Base-by-base conservation (phyloP, 2,797 vertebrate species). In the Selene dorsalis region DNA sequence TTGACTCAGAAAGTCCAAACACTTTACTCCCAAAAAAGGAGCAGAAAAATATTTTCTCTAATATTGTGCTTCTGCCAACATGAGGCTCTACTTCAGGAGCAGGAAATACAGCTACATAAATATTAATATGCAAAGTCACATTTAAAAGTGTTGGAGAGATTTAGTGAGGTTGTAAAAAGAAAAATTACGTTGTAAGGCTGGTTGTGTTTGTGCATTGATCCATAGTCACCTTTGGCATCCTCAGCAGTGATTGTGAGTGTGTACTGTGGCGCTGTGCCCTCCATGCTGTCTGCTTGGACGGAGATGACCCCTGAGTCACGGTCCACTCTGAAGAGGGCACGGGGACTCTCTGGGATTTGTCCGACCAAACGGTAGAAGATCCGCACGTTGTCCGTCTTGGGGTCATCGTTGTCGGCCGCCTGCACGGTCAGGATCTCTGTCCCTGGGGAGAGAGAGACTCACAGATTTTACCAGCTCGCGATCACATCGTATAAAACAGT, bases 381-480 rank as follows among this genome's bases (percentile, higher is more conserved):
- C 11, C 95, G 80, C 38, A 96, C 94, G 14, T 96, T 96, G 57
- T 94, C 95, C 3, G 94, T 95, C 41, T 93, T 94, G 1, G 94
- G 94, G 55, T 96, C 96, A 12, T 97, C 96, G 1, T 94, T 94
- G 66, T 96, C 96, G 3, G 95, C 94, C 17, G 95, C 95, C 63
- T 93, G 94, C 71, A 96, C 89, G 9, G 82, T 93, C 63, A 95
- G 93, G 77, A 96, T 95, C 75, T 96, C 91, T 8, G 94, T 95
- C 71, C 95, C 96, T 97, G 86, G 13, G 45, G 70, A 68, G 43
- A 35, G 32, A 35, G 32, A 35, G 32, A 9, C 32, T 35, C 32
- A 35, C 32, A 35, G 32, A 8, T 9, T 35, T 35, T 35, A 35
- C 32, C 32, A 35, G 32, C 32, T 35, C 32, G 7, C 8, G 32